Conservation (phyloP, 2,888 invertebrate genomes). For the Neocrepidodera transversa region DNA sequence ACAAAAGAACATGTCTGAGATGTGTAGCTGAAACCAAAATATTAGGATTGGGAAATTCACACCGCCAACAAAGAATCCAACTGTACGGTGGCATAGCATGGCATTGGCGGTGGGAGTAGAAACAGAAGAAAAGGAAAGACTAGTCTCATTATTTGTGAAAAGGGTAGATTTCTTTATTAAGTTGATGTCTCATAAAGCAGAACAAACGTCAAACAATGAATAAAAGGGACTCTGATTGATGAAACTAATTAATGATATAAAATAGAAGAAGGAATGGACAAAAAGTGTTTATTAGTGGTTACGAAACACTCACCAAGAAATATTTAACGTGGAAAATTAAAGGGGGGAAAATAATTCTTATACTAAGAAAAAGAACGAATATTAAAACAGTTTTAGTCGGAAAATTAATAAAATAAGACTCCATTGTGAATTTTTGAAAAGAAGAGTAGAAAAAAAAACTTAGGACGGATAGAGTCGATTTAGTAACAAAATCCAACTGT, state of each 20-base stretch:
- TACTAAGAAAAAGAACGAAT: too few relatives aligned
- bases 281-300: neutral
- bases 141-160: slow-evolving; percentile 13
- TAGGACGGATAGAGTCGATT: too few relatives aligned
- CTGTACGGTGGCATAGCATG: too few relatives aligned
- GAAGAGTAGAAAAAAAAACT: too few relatives aligned
- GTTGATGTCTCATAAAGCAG: slow-evolving; percentile 14
- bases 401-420: too few relatives aligned
- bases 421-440: too few relatives aligned
- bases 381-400: too few relatives aligned
- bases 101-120: slow-evolving; percentile 3
- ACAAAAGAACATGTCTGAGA: slow-evolving; percentile 30
- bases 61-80: slow-evolving; percentile 27
- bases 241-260: slow-evolving; percentile 16
- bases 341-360: too few relatives aligned
- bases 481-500: too few relatives aligned
- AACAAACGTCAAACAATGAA: slow-evolving; percentile 16
- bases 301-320: too few relatives aligned
- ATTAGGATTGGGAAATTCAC: slow-evolving; percentile 35
- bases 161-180: slow-evolving; percentile 13
- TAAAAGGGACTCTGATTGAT: slow-evolving; percentile 13
- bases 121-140: slow-evolving; percentile 9
- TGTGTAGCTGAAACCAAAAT: slow-evolving; percentile 32
- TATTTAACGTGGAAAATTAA: too few relatives aligned
- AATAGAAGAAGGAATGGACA: neutral